A percentile compares a stretch with the other conserved stretches of the same genome.
These are phyloP conservation scores for Scortum barcoo DNA, from an alignment of 2,113 vertebrate genomes.

Conservation along the genomic window DNA sequence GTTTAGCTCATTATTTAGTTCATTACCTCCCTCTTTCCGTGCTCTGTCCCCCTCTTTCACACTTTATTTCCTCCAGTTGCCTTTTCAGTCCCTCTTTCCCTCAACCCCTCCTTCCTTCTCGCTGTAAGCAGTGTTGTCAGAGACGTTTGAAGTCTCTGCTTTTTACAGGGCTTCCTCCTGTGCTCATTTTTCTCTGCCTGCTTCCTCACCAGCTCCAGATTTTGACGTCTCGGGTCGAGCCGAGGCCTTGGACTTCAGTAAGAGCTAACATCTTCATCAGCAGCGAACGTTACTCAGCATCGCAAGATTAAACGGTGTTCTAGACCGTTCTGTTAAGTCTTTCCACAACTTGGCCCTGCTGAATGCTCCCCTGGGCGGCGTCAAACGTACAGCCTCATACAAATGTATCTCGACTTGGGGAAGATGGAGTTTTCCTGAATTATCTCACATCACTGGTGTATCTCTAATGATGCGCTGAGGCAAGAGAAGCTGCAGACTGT, in stretches of 20 bases:
- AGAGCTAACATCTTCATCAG: conserved; percentile 22
- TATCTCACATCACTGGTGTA: conserved; percentile 39
- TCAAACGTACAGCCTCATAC: neutral
- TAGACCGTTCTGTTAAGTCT: conserved; percentile 3
- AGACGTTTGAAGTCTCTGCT: conserved; percentile 51
- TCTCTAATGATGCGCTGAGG: conserved; percentile 49
- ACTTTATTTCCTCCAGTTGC: conserved; percentile 39
- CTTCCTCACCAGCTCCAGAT: conserved; percentile 1
- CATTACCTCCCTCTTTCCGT: conserved; percentile 45
- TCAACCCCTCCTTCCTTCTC: conserved; percentile 6
- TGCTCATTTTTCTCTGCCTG: conserved; percentile 28
- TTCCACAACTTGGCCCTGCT: neutral
- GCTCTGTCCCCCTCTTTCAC: conserved; percentile 44
- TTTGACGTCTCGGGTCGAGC: conserved; percentile 8
- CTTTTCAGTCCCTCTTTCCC: conserved; percentile 21
- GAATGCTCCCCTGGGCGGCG: conserved; percentile 11
- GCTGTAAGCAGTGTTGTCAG: conserved; percentile 49
- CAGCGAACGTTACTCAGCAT: neutral
- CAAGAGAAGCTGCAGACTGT: conserved; percentile 43
- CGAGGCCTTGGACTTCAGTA: conserved; percentile 10
- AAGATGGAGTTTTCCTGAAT: conserved; percentile 24
- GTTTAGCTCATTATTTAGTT: conserved; percentile 53
- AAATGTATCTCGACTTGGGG: neutral
- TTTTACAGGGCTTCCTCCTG: conserved; percentile 12
- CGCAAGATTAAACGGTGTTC: conserved; percentile 20